Percentiles rank a stretch among this genome's conserved stretches.
These are phyloP conservation scores for Corythaeola cristata DNA, from an alignment of 2,113 vertebrate genomes.

Conservation along the genomic window DNA sequence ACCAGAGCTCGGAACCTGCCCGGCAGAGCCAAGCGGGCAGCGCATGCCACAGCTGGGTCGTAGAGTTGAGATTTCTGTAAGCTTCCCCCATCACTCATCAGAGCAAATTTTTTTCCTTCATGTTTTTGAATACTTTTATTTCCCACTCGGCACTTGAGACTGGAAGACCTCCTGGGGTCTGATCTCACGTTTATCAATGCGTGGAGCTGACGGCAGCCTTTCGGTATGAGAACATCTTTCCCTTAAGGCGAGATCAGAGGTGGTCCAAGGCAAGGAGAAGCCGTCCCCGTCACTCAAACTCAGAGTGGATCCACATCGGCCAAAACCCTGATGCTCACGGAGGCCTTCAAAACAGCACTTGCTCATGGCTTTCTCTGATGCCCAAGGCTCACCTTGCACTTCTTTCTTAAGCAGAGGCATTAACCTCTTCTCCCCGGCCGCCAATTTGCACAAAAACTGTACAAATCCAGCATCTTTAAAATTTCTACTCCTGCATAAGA, in stretches of 20 bases:
- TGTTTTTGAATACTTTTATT: not conserved
- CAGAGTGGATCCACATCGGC: not conserved
- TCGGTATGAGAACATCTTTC: not conserved
- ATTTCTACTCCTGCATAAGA: not conserved
- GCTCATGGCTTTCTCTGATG: not conserved
- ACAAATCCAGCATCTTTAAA: not conserved
- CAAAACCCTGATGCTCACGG: not conserved
- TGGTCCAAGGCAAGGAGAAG: not conserved
- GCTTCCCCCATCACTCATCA: not conserved
- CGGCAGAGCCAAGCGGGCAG: not conserved
- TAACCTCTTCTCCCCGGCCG: not conserved
- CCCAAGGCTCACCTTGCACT: not conserved
- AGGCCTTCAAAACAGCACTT: not conserved
- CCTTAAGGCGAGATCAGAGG: not conserved
- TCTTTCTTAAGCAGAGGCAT: not conserved
- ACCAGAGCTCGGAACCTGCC: not conserved
- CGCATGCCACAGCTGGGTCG: not conserved
- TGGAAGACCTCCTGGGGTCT: not conserved
- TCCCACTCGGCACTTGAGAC: not conserved
- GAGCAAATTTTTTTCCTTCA: not conserved
- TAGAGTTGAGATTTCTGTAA: accelerated
- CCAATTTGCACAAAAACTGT: not conserved
- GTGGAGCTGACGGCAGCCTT: not conserved
- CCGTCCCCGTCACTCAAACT: not conserved
- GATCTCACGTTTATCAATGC: accelerated